These are phyloP conservation scores for Scyliorhinus canicula DNA, from an alignment of 2,797 vertebrate species.

Conservation along the genomic window DNA sequence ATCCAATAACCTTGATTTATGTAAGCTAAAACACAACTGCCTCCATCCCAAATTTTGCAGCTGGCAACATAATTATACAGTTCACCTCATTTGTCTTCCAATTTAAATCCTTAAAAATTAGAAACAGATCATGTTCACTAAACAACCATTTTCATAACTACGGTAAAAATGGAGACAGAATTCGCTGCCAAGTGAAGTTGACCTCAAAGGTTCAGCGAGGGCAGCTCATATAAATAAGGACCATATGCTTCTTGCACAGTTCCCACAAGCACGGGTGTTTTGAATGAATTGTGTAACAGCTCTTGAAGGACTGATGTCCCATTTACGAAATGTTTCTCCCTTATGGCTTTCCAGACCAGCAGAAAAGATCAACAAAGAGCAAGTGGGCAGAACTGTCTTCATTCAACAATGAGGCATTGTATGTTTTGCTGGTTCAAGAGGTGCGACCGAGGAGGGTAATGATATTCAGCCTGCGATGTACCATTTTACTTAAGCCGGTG, in stretches of 20 bases:
- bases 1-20: not conserved
- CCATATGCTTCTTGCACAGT: not conserved
- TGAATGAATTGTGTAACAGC: not conserved
- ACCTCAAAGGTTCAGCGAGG: not conserved
- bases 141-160: not conserved
- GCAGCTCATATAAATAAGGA: not conserved
- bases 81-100: not conserved
- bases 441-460: not conserved
- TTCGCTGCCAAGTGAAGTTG: not conserved
- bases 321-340: not conserved
- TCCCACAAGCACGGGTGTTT: not conserved
- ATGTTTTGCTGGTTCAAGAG: not conserved
- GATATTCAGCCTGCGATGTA: not conserved
- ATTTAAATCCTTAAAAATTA: not conserved
- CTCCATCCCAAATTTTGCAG: not conserved
- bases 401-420: not conserved
- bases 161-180: not conserved
- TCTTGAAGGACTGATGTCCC: too few species aligned
- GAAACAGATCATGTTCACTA: not conserved
- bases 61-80: not conserved
- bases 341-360: not conserved
- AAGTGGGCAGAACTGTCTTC: not conserved
- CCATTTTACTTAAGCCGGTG: not conserved
- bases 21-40: constrained; percentile 7
- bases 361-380: not conserved